Evolutionary conservation across 2,113 vertebrate species (phyloP), one percentile per base, ranked within the genome.

Genomic region (Nothocercus nigrocapillus): DNA sequence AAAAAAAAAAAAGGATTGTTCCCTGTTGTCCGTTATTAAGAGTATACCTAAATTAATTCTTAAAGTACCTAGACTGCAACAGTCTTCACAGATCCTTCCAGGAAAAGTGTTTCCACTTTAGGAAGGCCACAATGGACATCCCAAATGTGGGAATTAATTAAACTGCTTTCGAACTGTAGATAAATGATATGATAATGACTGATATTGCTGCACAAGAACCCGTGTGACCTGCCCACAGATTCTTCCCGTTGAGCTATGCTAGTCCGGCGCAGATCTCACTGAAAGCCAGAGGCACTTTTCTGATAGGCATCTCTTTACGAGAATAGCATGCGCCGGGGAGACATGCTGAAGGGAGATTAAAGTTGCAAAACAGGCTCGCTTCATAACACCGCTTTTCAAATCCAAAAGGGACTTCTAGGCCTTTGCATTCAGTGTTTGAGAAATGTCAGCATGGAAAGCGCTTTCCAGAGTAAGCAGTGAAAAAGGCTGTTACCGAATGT

Each of bases 401-500:
- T 73, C 62, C 58, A 58, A 58, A 92, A 93, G 18, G 44, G 82
- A 93, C 51, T 82, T 36, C 27, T 32, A 69, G 70, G 47, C 27
- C 45, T 81, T 73, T 77, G 85, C 53, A 66, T 36, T 63, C 9
- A 8, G 18, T 59, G 62, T 62, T 92, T 96, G 90, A 95, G 94
- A 97, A 97, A 97, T 38, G 42, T 59, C 25, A 2, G 22, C 49
- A 34, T 20, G 19, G 28, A 53, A 24, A 76, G 47, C 15, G 1
- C 51, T 92, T 89, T 72, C 73, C 17, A 9, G 84, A 75, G 49
- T 13, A 53, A 72, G 38, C 18, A 68, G 59, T 77, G 70, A 85
- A 95, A 73, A 90, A 8, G 17, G 21, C 44, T 28, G 2, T 97
- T 94, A 93, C 75, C 90, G 96, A 96, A 97, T 30, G 24, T 54